A percentile compares a stretch with the other conserved stretches of the same genome.
Evolutionary conservation across 2,113 vertebrate genomes (phyloP).

Genomic region (Plestiodon gilberti): DNA sequence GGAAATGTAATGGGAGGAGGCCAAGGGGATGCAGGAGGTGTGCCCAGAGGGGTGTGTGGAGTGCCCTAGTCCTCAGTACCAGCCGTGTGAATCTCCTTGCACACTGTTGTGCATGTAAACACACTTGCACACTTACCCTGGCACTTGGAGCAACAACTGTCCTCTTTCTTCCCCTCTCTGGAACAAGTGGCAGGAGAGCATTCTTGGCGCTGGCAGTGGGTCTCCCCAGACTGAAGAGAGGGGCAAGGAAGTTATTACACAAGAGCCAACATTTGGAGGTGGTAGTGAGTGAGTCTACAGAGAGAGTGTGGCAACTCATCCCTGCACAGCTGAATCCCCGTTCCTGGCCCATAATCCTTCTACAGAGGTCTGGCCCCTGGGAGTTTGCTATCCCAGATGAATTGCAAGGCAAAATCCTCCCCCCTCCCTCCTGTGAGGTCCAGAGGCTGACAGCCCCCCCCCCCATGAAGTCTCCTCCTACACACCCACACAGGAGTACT

Average conservation of each 20-base stretch:
- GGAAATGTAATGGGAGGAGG: too few species aligned
- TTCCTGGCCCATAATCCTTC: not conserved
- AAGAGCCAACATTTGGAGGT: not conserved
- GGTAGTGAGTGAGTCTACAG: too few species aligned
- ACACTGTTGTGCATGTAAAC: too few species aligned
- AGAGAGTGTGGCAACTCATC: not conserved
- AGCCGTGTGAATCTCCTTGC: not conserved
- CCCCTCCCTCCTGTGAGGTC: too few species aligned
- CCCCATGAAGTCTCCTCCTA: not conserved
- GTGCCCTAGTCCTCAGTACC: too few species aligned
- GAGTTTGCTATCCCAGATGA: too few species aligned
- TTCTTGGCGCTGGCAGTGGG: slow-evolving; percentile 88
- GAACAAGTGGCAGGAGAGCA: slow-evolving; percentile 79
- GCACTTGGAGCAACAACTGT: slow-evolving; percentile 85
- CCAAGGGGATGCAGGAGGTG: not conserved
- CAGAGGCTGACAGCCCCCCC: not conserved
- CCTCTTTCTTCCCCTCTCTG: slow-evolving; percentile 73
- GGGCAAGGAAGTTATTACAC: not conserved
- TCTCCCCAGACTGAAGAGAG: slow-evolving; percentile 81
- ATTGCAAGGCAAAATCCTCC: too few species aligned
- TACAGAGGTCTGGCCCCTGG: not conserved
- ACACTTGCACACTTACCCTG: slow-evolving; percentile 67
- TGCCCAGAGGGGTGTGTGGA: too few species aligned
- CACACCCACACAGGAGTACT: too few species aligned
- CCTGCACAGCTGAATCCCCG: not conserved